phyloP scores from a whole-genome alignment of 2,113 vertebrate species.

The Probosciger aterrimus region DNA sequence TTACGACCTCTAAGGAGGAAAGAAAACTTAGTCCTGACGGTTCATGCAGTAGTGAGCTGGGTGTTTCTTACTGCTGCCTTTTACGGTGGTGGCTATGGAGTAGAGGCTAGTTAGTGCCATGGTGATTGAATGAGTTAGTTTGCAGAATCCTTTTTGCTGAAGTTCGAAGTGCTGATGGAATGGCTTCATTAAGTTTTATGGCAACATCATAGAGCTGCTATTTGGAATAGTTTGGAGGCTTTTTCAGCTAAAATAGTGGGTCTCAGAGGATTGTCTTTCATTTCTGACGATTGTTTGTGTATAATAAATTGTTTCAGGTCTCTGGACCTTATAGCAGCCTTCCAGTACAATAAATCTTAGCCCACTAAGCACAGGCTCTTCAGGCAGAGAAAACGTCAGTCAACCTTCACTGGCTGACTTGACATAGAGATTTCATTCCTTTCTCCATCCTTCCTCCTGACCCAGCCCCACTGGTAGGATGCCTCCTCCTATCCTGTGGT shows the following conservation, averaged over 20 bases:
- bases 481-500: neutral
- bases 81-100: neutral
- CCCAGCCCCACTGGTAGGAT: neutral
- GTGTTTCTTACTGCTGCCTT: neutral
- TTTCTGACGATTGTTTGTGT: neutral
- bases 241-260: neutral
- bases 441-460: neutral
- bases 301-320: neutral
- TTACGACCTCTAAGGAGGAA: neutral
- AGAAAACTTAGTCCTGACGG: neutral
- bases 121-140: neutral
- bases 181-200: neutral
- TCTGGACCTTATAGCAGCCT: neutral
- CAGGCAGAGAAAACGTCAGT: neutral
- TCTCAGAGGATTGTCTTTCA: neutral
- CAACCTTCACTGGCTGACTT: neutral
- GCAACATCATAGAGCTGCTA: neutral
- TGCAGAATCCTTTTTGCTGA: neutral
- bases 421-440: neutral
- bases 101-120: neutral
- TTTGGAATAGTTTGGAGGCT: neutral
- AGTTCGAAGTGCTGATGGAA: neutral
- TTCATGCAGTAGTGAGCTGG: neutral
- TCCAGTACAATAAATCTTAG: neutral
- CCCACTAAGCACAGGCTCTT: neutral